These are phyloP conservation scores for Bombylius discolor DNA, from an alignment of 2,888 invertebrate genomes.

Conservation along the genomic window DNA sequence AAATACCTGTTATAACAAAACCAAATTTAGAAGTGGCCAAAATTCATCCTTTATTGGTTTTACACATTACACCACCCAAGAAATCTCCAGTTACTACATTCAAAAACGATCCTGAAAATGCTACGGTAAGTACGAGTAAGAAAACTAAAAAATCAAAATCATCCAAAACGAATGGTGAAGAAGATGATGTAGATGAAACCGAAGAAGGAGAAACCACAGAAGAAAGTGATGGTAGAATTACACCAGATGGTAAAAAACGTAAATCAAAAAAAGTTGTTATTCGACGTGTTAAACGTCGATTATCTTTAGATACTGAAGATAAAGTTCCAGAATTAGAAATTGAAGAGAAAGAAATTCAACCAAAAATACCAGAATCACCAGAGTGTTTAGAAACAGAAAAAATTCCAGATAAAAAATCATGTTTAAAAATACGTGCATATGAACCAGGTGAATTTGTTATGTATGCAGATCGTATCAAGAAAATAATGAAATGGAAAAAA, in stretches of 20 bases:
- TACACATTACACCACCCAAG: background rate
- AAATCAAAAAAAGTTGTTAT: slow-evolving; percentile 25
- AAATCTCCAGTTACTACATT: background rate
- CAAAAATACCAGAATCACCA: slow-evolving; percentile 19
- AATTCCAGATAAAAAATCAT: slow-evolving; percentile 22
- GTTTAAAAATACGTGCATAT: slow-evolving; percentile 28
- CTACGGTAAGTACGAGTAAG: background rate
- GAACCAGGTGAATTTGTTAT: slow-evolving; percentile 30
- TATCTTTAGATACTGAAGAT: slow-evolving; percentile 27
- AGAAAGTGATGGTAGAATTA: background rate
- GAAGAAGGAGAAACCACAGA: background rate
- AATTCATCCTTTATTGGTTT: background rate
- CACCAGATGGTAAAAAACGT: slow-evolving; percentile 20
- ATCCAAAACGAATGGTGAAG: background rate
- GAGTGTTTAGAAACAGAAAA: slow-evolving; percentile 11
- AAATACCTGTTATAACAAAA: background rate
- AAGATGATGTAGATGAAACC: background rate
- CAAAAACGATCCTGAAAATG: background rate
- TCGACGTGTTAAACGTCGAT: slow-evolving; percentile 29
- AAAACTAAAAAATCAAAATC: background rate
- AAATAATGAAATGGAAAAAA: slow-evolving; percentile 31
- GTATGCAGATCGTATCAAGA: slow-evolving; percentile 31
- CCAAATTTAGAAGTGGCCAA: background rate
- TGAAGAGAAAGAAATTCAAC: slow-evolving; percentile 29
- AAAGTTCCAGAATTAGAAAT: slow-evolving; percentile 24